phyloP scores from a whole-genome alignment of 2,113 vertebrate genomes.

The Corythoichthys intestinalis region DNA sequence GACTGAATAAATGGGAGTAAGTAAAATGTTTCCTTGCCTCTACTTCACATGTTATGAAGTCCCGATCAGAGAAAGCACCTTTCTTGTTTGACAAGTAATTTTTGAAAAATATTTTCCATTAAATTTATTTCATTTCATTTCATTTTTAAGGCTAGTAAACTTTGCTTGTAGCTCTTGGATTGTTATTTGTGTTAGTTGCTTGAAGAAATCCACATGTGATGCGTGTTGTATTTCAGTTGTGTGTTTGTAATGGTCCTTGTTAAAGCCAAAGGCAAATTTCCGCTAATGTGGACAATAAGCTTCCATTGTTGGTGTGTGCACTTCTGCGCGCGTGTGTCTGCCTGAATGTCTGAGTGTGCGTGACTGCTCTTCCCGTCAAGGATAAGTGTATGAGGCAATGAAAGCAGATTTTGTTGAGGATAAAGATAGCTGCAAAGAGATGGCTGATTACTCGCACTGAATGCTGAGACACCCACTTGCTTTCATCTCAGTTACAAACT shows the following conservation, averaged over 20 bases:
- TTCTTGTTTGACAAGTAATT: neutral
- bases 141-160: neutral
- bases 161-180: neutral
- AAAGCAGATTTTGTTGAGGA: constrained; percentile 52
- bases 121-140: neutral
- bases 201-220: constrained; percentile 8
- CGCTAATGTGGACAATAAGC: constrained; percentile 36
- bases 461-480: constrained; percentile 49
- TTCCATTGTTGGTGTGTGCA: neutral
- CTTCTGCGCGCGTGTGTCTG: constrained; percentile 9
- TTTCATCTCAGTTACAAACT: constrained; percentile 53
- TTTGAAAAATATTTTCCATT: neutral
- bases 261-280: constrained; percentile 36
- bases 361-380: constrained; percentile 28
- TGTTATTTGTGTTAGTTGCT: neutral
- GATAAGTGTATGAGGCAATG: constrained; percentile 37
- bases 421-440: constrained; percentile 54
- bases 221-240: constrained; percentile 7
- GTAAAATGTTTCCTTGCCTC: no score
- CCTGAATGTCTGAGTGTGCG: constrained; percentile 12
- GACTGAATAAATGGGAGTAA: no score
- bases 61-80: neutral
- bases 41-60: neutral
- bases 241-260: constrained; percentile 30
- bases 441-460: constrained; percentile 54